These are phyloP conservation scores for Nephila pilipes DNA, from an alignment of 1,140 invertebrate genomes.

Conservation along the genomic window DNA sequence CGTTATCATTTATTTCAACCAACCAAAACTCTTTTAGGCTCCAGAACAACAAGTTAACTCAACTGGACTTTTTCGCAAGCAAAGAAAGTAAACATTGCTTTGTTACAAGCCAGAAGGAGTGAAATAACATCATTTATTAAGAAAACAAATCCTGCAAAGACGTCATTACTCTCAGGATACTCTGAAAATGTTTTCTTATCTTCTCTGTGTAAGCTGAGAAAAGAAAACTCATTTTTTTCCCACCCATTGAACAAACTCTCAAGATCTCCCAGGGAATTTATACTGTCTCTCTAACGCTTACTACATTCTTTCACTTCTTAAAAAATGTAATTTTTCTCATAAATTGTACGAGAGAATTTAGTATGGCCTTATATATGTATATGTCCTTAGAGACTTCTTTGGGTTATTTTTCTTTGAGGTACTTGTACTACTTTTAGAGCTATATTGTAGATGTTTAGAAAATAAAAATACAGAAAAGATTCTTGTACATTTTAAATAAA, in stretches of 20 bases:
- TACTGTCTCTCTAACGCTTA: not conserved
- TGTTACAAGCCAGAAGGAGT: not conserved
- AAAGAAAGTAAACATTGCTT: too few relatives aligned
- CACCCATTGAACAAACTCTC: not conserved
- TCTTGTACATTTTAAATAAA: too few relatives aligned
- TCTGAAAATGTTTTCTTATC: not conserved
- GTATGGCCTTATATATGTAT: not conserved
- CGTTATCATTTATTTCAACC: too few relatives aligned
- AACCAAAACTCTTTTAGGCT: too few relatives aligned
- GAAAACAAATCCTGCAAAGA: not conserved
- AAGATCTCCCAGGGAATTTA: not conserved
- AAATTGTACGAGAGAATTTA: not conserved
- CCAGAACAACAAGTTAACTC: too few relatives aligned
- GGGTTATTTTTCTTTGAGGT: too few relatives aligned
- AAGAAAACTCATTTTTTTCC: not conserved
- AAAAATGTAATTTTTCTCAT: not conserved
- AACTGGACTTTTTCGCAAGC: too few relatives aligned
- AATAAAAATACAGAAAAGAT: too few relatives aligned
- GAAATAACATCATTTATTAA: constrained; percentile 12
- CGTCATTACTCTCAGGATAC: not conserved
- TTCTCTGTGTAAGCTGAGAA: not conserved
- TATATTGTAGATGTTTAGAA: too few relatives aligned
- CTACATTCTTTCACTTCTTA: not conserved
- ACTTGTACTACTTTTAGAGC: too few relatives aligned
- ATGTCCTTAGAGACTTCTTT: too few relatives aligned